Evolutionary conservation across 1,140 invertebrate species (phyloP).

Genomic region (Drosophila cardini): DNA sequence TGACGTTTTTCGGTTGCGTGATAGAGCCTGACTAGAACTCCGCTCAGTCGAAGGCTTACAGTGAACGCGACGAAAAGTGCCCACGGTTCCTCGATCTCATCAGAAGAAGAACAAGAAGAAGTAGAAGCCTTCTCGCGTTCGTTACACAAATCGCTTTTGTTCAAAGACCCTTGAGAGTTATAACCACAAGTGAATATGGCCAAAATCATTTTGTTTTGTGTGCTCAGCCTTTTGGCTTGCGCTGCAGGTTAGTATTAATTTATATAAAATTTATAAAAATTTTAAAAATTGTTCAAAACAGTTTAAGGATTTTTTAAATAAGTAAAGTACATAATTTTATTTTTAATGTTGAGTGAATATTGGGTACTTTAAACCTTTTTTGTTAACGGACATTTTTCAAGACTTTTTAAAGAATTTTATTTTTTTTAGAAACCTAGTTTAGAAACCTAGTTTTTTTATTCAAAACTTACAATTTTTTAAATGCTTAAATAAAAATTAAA

Average conservation of each 20-base stretch:
- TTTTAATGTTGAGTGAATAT: no score
- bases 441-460: no score
- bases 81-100: constrained; percentile 48
- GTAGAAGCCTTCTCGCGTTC: constrained; percentile 27
- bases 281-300: no score
- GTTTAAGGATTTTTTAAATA: no score
- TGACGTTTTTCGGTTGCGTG: constrained; percentile 71
- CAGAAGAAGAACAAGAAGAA: constrained; percentile 39
- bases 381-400: no score
- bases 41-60: constrained; percentile 82
- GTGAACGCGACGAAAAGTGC: constrained; percentile 81
- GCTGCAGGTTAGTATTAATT: constrained; percentile 76
- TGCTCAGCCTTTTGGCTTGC: constrained; percentile 79
- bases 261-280: background rate
- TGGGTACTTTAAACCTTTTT: no score
- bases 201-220: constrained; percentile 76
- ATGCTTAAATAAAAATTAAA: no score
- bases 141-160: constrained; percentile 43
- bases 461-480: no score
- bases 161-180: constrained; percentile 43
- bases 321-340: no score
- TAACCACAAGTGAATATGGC: constrained; percentile 66
- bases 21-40: constrained; percentile 66
- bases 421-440: no score
- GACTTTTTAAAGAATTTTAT: no score